Evolutionary conservation across 2,888 invertebrate species (phyloP).

Genomic region (Spisula subtruncata): DNA sequence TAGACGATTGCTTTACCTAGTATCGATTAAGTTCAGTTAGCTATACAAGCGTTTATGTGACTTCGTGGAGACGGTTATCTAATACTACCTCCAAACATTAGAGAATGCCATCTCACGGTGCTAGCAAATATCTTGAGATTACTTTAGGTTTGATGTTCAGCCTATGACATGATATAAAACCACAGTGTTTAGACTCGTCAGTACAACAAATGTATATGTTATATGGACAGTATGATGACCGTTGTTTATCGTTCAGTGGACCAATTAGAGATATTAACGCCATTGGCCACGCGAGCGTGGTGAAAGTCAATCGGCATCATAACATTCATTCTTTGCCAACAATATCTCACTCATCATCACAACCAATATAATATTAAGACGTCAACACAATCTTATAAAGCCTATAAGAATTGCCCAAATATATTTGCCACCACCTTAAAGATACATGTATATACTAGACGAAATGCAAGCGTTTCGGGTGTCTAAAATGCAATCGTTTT

Average conservation of each 20-base stretch:
- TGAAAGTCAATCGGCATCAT: background rate
- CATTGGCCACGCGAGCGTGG: background rate
- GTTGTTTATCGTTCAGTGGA: background rate
- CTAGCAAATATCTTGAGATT: conserved; percentile 59
- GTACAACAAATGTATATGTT: background rate
- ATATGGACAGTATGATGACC: conserved; percentile 15
- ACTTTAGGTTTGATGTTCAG: conserved; percentile 62
- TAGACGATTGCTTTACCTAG: conserved; percentile 66
- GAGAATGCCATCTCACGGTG: conserved; percentile 58
- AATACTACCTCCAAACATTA: conserved; percentile 60
- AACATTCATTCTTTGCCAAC: background rate
- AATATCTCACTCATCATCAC: background rate
- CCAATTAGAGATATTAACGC: conserved; percentile 4
- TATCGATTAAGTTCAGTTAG: conserved; percentile 62
- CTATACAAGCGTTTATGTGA: conserved; percentile 57
- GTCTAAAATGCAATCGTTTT: too few species aligned
- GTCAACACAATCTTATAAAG: too few species aligned
- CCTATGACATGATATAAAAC: conserved; percentile 57
- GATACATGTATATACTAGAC: too few species aligned
- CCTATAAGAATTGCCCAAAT: too few species aligned
- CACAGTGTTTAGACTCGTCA: too few species aligned
- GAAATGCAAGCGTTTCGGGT: too few species aligned
- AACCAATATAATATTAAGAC: too few species aligned
- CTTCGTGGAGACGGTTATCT: conserved; percentile 61
- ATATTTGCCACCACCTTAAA: too few species aligned